Evolutionary conservation across 2,888 invertebrate species (phyloP).

Genomic region (Cryptosula pallasiana): DNA sequence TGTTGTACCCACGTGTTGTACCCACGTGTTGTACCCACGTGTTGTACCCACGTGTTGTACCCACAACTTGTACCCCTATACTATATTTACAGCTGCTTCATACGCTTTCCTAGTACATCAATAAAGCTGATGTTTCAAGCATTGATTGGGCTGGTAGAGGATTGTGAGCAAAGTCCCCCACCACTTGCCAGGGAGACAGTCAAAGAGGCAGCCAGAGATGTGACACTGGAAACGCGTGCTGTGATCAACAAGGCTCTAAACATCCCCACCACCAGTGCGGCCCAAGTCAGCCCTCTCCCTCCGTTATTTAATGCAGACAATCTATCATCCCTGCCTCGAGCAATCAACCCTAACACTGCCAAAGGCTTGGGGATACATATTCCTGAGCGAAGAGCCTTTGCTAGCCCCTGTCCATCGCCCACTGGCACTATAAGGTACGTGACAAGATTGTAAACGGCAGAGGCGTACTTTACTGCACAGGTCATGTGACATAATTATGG

Average conservation of each 20-base stretch:
- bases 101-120: constrained; percentile 94
- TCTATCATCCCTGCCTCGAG: constrained; percentile 63
- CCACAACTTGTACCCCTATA: no score
- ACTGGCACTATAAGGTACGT: constrained; percentile 52
- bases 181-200: background rate
- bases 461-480: no score
- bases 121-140: constrained; percentile 91
- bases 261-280: constrained; percentile 25
- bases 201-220: background rate
- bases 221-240: background rate
- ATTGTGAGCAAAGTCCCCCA: background rate
- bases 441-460: no score
- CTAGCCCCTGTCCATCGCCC: constrained; percentile 60
- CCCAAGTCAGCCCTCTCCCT: constrained; percentile 31
- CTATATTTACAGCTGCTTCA: constrained; percentile 80
- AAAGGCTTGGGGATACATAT: constrained; percentile 70
- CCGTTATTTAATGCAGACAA: constrained; percentile 40
- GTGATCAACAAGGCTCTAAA: background rate
- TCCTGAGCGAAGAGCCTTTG: constrained; percentile 61
- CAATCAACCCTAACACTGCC: background rate
- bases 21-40: no score
- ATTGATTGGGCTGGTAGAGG: constrained; percentile 58
- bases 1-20: no score
- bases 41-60: no score
- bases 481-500: no score